Conservation (phyloP, 2,113 vertebrate species). For the Mesembrinibis cayennensis region DNA sequence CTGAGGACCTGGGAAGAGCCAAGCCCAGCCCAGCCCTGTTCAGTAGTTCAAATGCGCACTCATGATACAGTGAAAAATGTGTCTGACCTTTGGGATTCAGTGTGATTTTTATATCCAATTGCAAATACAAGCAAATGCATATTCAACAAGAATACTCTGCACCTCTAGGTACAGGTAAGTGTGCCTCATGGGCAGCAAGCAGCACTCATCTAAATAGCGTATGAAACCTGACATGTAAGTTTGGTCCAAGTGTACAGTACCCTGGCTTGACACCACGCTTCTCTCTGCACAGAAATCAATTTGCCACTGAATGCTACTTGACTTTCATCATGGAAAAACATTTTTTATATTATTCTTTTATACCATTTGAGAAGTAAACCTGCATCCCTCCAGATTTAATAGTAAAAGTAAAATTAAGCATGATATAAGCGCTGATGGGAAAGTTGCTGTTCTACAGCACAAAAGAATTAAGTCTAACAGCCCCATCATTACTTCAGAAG, state of each 20-base stretch:
- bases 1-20: background rate
- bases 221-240: background rate
- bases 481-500: slow-evolving; percentile 22
- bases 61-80: background rate
- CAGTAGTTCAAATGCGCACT: background rate
- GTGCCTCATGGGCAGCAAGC: background rate
- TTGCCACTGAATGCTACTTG: background rate
- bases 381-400: background rate
- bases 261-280: background rate
- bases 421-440: background rate
- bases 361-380: slow-evolving; percentile 26
- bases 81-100: background rate
- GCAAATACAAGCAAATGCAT: background rate
- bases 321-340: background rate
- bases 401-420: slow-evolving; percentile 29
- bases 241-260: background rate
- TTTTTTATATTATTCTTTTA: slow-evolving; percentile 28
- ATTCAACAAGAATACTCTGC: background rate
- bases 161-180: background rate
- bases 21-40: background rate
- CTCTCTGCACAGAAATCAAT: slow-evolving; percentile 2
- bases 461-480: slow-evolving; percentile 26
- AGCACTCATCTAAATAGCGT: background rate
- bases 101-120: background rate
- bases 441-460: background rate